Evolutionary conservation across 2,113 vertebrate genomes (phyloP), one percentile per base, ranked within the genome.

Genomic region (Argyrosomus japonicus): DNA sequence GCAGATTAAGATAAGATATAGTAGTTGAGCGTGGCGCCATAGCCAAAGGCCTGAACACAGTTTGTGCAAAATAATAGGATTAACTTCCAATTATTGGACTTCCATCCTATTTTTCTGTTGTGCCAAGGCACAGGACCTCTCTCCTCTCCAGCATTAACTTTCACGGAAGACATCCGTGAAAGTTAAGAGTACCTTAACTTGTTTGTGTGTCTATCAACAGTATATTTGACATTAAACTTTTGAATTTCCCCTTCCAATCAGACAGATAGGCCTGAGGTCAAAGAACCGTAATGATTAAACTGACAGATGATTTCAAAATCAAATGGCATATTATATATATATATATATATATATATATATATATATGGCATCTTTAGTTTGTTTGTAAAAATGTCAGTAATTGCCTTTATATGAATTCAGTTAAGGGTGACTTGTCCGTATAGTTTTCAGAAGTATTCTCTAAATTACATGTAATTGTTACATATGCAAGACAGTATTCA

Each of bases 41-140:
- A 57, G 75, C 78, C 65, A 9, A 51, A 71, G 63, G 76, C 57
- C 48, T 53, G 47, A 61, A 61, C 36, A 60, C 51, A 51, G 25
- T 72, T 57, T 48, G 43, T 73, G 61, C 68, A 58, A 58, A 75
- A 77, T 74, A 83, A 77, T 43, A 75, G 65, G 77, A 86, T 80
- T 75, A 73, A 18, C 36, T 68, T 76, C 76, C 62, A 71, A 54
- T 87, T 78, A 81, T 77, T 77, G 29, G 58, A 79, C 27, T 40
- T 56, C 23, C 36, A 68, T 27, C 40, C 14, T 6, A 27, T 68
- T 62, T 68, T 72, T 75, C 25, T 68, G 12, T 82, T 47, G 32
- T 36, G 32, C 32, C 32, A 32, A 32, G 32, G 32, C 32, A 36
- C 32, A 36, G 78, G 56, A 56, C 70, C 70, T 75, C 21, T 10